These are phyloP conservation scores for Liolophura sinensis DNA, from an alignment of 1,140 invertebrate genomes.

Conservation along the genomic window DNA sequence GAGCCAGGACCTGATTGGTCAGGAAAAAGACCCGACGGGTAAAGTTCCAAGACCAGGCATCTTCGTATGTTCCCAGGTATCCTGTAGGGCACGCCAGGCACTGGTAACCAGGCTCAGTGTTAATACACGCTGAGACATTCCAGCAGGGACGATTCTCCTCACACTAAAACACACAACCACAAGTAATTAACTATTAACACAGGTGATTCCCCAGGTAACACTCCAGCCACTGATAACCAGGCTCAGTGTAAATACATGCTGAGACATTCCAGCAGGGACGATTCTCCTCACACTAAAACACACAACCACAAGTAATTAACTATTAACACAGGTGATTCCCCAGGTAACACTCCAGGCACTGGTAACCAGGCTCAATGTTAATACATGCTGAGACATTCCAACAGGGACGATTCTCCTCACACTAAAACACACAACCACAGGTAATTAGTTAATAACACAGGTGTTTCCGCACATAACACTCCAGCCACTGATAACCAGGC, in stretches of 20 bases:
- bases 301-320: too few species aligned
- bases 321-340: constrained; percentile 5
- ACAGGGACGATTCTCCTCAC: constrained; percentile 24
- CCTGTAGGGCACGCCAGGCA: constrained; percentile 32
- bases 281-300: constrained; percentile 25
- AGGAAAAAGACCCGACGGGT: constrained; percentile 22
- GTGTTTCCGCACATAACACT: too few species aligned
- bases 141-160: constrained; percentile 24
- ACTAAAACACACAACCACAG: constrained; percentile 17
- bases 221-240: constrained; percentile 33
- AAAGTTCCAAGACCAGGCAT: constrained; percentile 24
- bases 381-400: constrained; percentile 24
- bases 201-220: constrained; percentile 22
- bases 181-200: too few species aligned
- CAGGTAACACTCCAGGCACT: constrained; percentile 30
- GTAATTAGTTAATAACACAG: too few species aligned
- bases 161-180: constrained; percentile 22
- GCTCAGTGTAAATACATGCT: constrained; percentile 33
- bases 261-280: constrained; percentile 24
- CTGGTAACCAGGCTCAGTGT: constrained; percentile 38
- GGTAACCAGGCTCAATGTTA: constrained; percentile 37
- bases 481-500: too few species aligned
- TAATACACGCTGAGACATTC: constrained; percentile 24
- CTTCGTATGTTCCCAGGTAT: constrained; percentile 32
- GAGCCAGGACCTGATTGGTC: constrained; percentile 18